Evolutionary conservation across 1,140 invertebrate species (phyloP).

Genomic region (Drosophila biarmipes): DNA sequence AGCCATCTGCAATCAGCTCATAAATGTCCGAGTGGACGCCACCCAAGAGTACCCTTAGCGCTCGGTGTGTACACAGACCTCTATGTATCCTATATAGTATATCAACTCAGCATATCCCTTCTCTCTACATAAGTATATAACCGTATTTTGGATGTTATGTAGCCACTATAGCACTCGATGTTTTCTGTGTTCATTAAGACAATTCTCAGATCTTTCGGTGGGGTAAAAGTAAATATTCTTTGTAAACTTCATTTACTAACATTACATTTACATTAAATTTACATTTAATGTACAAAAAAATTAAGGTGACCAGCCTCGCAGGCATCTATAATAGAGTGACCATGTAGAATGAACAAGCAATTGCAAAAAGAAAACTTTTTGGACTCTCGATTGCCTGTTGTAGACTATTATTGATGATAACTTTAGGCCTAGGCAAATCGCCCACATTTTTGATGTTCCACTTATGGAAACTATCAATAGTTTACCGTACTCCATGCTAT

Average conservation of each 20-base stretch:
- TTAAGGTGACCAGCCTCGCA: background rate
- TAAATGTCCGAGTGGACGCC: conserved; percentile 11
- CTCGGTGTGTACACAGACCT: conserved; percentile 10
- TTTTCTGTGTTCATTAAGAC: conserved; percentile 15
- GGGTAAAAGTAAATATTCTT: too few relatives aligned
- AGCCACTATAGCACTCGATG: conserved; percentile 25
- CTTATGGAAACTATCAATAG: background rate
- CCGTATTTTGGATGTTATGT: conserved; percentile 23
- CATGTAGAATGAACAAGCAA: background rate
- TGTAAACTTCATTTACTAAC: too few relatives aligned
- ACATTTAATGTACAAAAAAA: background rate
- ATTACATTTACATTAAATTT: too few relatives aligned
- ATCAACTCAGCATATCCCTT: background rate
- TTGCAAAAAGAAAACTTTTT: background rate
- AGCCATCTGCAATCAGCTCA: conserved; percentile 11
- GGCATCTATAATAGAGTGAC: background rate
- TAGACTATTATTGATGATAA: background rate
- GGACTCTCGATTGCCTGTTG: background rate
- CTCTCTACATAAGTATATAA: conserved; percentile 4
- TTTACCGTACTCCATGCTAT: background rate
- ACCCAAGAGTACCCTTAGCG: conserved; percentile 8
- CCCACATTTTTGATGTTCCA: background rate
- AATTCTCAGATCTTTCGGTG: background rate
- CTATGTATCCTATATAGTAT: conserved; percentile 11
- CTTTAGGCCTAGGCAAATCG: background rate